These are phyloP conservation scores for Heteronetta atricapilla DNA, from an alignment of 2,113 vertebrate genomes.

Conservation along the genomic window DNA sequence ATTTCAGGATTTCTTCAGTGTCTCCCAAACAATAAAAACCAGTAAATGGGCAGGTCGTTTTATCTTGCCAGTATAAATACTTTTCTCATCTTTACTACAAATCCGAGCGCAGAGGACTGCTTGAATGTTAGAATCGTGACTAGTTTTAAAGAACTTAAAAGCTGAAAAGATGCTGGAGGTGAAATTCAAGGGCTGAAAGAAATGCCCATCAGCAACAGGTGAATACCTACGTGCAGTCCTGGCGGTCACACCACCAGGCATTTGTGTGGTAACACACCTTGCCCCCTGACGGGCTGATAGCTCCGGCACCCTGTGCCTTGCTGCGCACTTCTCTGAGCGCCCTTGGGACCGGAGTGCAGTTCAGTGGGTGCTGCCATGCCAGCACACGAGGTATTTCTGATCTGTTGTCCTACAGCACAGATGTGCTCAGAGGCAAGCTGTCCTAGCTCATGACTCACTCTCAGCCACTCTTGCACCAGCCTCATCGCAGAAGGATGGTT, in stretches of 20 bases:
- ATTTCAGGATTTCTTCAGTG: background rate
- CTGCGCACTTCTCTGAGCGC: background rate
- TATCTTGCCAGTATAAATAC: background rate
- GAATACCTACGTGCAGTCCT: background rate
- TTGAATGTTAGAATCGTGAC: background rate
- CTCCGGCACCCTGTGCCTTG: background rate
- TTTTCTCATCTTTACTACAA: background rate
- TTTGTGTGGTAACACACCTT: background rate
- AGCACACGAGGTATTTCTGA: background rate
- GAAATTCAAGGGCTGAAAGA: background rate
- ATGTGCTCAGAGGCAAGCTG: background rate
- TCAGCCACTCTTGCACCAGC: background rate
- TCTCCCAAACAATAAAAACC: background rate
- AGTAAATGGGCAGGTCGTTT: background rate
- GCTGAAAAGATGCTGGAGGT: background rate
- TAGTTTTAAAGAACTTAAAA: background rate
- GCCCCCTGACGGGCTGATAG: background rate
- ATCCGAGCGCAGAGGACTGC: background rate
- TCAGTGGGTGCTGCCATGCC: accelerated
- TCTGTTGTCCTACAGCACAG: background rate
- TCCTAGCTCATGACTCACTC: background rate
- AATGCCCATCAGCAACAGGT: background rate
- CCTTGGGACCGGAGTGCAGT: background rate
- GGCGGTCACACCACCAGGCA: background rate
- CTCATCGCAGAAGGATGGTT: background rate